Evolutionary conservation across 37 sponge, comb jelly and placozoan species (phyloP).

Genomic region (Oopsacas minuta): DNA sequence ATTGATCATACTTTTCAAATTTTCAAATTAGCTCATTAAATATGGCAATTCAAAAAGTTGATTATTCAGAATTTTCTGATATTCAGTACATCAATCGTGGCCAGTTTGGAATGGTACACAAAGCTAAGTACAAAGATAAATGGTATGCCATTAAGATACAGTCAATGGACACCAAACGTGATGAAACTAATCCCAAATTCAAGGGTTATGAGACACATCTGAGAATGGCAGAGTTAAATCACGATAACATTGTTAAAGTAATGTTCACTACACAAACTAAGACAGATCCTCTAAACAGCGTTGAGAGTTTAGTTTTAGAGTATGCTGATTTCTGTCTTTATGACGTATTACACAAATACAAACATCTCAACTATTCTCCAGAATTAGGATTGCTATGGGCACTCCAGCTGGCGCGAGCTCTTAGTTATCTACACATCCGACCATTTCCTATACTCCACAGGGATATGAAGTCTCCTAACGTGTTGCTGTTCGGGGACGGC

Average conservation of each 20-base stretch:
- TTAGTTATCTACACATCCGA: not conserved
- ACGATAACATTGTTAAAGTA: not conserved
- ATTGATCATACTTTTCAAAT: too few relatives aligned
- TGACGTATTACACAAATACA: not conserved
- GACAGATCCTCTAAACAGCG: not conserved
- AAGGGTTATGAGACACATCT: constrained; percentile 1
- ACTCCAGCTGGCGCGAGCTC: not conserved
- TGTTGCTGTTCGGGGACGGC: not conserved
- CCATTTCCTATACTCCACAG: not conserved
- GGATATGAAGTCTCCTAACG: not conserved
- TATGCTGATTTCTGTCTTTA: not conserved
- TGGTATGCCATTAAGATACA: constrained; percentile 8
- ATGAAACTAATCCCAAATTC: not conserved
- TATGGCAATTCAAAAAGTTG: not conserved
- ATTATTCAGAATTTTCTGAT: constrained; percentile 6
- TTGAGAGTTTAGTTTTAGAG: not conserved
- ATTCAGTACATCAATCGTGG: constrained; percentile 3
- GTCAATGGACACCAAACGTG: not conserved
- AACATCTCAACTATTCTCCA: not conserved
- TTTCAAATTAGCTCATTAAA: not conserved
- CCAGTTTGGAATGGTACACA: constrained; percentile 5
- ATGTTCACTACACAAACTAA: not conserved
- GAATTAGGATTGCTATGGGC: not conserved
- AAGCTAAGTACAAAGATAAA: not conserved
- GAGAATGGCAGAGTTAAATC: not conserved